phyloP scores from a whole-genome alignment of 2,888 invertebrate species.

The Metellina segmentata region DNA sequence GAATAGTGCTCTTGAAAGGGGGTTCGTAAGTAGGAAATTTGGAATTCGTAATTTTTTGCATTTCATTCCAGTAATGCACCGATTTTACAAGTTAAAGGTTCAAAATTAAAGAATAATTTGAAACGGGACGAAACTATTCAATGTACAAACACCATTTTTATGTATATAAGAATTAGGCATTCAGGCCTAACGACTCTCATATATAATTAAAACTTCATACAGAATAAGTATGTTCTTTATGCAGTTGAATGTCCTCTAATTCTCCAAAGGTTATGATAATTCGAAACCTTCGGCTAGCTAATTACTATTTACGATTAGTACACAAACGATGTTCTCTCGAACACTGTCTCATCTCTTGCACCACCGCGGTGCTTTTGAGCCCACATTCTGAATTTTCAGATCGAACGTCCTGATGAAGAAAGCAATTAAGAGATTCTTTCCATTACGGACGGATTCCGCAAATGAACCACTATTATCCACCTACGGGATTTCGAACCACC shows the following conservation, averaged over 20 bases:
- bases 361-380: not conserved
- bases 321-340: not conserved
- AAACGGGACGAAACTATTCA: too few relatives aligned
- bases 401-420: not conserved
- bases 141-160: too few relatives aligned
- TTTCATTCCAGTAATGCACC: too few relatives aligned
- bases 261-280: not conserved
- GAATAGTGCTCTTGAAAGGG: too few relatives aligned
- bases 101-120: too few relatives aligned
- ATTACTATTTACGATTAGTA: not conserved
- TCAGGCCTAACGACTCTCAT: too few relatives aligned
- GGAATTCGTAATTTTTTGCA: too few relatives aligned
- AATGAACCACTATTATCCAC: constrained; percentile 43
- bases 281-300: not conserved
- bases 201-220: too few relatives aligned
- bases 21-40: too few relatives aligned
- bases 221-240: too few relatives aligned
- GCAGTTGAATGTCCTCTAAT: not conserved
- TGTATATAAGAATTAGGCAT: too few relatives aligned
- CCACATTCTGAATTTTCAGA: not conserved
- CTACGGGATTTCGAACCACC: constrained; percentile 15
- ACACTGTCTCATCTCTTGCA: not conserved
- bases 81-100: too few relatives aligned
- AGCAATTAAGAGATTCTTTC: not conserved
- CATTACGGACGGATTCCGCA: constrained; percentile 11